Base-by-base conservation (phyloP, 2,888 invertebrate genomes). In the Podotricha telesiphe region DNA sequence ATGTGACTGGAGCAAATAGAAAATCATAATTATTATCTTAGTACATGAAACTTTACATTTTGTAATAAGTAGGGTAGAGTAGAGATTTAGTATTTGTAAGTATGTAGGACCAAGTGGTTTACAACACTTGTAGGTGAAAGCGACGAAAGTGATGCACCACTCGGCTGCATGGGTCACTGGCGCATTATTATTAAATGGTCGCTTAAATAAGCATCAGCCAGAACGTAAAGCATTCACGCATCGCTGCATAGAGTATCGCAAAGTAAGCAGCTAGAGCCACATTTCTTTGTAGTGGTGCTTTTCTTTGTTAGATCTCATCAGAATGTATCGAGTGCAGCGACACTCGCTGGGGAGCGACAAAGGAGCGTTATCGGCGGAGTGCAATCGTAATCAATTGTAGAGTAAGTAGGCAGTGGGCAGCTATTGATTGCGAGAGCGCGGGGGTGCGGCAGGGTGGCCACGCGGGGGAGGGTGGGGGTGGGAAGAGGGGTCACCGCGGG, bases 351-450 rank as follows among this genome's bases (percentile, higher is more conserved):
- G 69, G 65, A 59, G 61, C 50, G 65, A 20, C 63, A 48, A 62
- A 62, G 62, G 65, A 58, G 61, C 51, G 68, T 64, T 73, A 73
- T 73, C 73, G 73, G 51, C 17, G 28, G 42, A 66, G 65, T 72
- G 72, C 69, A 69, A 69, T 69, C 71, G 67, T 70, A 73, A 73
- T 73, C 69, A 73, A 71, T 71, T 71, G 71, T 67, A 62, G 64
- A 55, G 53, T 56, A 53, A 53, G 53, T 50, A 55, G 67, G 62
- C 62, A 55, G 48, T 50, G 65, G 69, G 65, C 59, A 45, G 64
- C 66, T 69, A 73, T 73, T 63, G 73, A 71, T 71, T 65, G 70
- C 59, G 22, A 17, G 62, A 40, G 22, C 47, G 47, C 34, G 56
- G 47, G 65, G 48, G 67, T 56, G 48, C 17, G 48, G 68, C 17